phyloP scores from a whole-genome alignment of 2,888 invertebrate genomes.

The Metacarcinus magister region DNA sequence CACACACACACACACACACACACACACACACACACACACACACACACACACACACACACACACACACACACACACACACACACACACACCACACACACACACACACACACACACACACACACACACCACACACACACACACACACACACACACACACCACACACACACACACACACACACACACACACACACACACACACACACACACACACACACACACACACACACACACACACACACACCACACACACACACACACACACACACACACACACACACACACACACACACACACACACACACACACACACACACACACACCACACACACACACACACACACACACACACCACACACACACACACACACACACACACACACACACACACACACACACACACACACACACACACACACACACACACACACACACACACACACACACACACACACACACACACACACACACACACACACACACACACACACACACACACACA shows the following conservation, averaged over 20 bases:
- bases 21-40: constrained; percentile 19
- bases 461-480: constrained; percentile 35
- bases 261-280: background rate
- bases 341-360: constrained; percentile 31
- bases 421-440: constrained; percentile 19
- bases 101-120: background rate
- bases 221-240: constrained; percentile 19
- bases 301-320: constrained; percentile 9
- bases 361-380: background rate
- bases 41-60: background rate
- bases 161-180: constrained; percentile 19
- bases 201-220: constrained; percentile 29
- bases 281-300: constrained; percentile 29
- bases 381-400: constrained; percentile 22
- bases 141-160: constrained; percentile 8
- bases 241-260: constrained; percentile 19
- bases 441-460: background rate
- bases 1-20: constrained; percentile 11
- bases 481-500: background rate
- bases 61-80: constrained; percentile 11
- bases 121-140: constrained; percentile 34
- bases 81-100: constrained; percentile 19
- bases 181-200: background rate
- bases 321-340: too few species aligned
- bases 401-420: constrained; percentile 11